Conservation (phyloP, 2,113 vertebrate genomes). For the Prolemur simus region DNA sequence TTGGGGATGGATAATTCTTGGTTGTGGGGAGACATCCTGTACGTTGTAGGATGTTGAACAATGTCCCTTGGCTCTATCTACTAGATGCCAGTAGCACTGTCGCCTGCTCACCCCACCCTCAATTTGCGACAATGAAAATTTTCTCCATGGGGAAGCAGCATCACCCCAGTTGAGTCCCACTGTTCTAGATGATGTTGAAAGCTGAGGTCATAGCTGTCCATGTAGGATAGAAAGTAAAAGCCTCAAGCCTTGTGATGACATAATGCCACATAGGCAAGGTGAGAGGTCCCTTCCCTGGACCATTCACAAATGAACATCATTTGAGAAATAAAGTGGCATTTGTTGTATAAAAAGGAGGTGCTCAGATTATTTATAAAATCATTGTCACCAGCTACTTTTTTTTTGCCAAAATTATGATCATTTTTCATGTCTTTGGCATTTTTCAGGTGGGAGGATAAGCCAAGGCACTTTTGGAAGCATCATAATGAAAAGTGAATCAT, state of each 20-base stretch:
- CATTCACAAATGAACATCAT: background rate
- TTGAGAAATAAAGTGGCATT: background rate
- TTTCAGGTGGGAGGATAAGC: background rate
- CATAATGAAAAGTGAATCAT: background rate
- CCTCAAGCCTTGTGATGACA: background rate
- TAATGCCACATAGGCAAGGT: background rate
- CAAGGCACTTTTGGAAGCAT: background rate
- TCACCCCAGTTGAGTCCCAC: background rate
- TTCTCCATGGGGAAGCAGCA: background rate
- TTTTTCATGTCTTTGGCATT: background rate
- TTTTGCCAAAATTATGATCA: background rate
- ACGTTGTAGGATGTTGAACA: background rate
- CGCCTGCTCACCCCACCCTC: background rate
- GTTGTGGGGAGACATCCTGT: background rate
- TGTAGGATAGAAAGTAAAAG: background rate
- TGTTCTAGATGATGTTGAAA: background rate
- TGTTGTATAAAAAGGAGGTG: background rate
- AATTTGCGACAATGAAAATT: background rate
- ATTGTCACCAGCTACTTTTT: background rate
- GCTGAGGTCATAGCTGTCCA: background rate
- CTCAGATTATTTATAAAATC: conserved; percentile 31
- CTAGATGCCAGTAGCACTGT: background rate
- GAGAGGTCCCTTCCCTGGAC: background rate
- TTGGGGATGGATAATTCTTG: background rate
- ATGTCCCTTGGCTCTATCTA: background rate